Percentiles rank a stretch among this genome's conserved stretches.
Evolutionary conservation across 1,140 invertebrate species (phyloP).

Genomic region (Drosophila erecta): DNA sequence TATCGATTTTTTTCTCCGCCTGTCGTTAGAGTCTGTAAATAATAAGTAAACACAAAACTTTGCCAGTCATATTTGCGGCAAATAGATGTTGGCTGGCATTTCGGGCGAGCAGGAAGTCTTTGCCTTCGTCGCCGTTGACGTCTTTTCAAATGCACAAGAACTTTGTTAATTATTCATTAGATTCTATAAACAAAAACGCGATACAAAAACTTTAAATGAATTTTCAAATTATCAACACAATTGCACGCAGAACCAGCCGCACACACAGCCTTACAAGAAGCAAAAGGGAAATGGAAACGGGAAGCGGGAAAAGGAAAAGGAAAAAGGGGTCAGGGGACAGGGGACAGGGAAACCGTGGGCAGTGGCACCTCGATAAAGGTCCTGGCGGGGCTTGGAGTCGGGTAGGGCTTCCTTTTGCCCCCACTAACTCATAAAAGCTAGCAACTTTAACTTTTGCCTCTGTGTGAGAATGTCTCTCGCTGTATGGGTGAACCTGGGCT

Average conservation of each 20-base stretch:
- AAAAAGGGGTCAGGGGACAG: neutral
- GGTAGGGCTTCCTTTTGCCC: slow-evolving; percentile 15
- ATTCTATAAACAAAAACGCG: slow-evolving; percentile 83
- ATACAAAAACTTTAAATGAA: slow-evolving; percentile 84
- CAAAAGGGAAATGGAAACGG: neutral
- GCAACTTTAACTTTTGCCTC: slow-evolving; percentile 70
- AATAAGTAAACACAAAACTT: slow-evolving; percentile 81
- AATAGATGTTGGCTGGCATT: slow-evolving; percentile 77
- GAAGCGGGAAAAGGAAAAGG: neutral
- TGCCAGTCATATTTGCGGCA: slow-evolving; percentile 80
- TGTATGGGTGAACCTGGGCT: slow-evolving; percentile 35
- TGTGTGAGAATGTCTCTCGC: slow-evolving; percentile 17
- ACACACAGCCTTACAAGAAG: slow-evolving; percentile 21
- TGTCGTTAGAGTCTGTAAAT: slow-evolving; percentile 74
- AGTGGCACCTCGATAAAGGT: slow-evolving; percentile 47
- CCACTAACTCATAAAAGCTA: slow-evolving; percentile 75
- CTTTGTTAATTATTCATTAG: slow-evolving; percentile 84
- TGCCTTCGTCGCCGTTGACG: slow-evolving; percentile 59
- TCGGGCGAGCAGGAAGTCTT: slow-evolving; percentile 57
- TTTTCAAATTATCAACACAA: slow-evolving; percentile 84
- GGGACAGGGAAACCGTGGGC: slow-evolving; percentile 26
- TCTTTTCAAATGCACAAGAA: slow-evolving; percentile 82
- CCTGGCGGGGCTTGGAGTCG: slow-evolving; percentile 8
- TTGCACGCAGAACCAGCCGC: slow-evolving; percentile 75
- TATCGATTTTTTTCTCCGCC: slow-evolving; percentile 4